Evolutionary conservation across 2,113 vertebrate genomes (phyloP).

Genomic region (Phylloscopus whistleri): DNA sequence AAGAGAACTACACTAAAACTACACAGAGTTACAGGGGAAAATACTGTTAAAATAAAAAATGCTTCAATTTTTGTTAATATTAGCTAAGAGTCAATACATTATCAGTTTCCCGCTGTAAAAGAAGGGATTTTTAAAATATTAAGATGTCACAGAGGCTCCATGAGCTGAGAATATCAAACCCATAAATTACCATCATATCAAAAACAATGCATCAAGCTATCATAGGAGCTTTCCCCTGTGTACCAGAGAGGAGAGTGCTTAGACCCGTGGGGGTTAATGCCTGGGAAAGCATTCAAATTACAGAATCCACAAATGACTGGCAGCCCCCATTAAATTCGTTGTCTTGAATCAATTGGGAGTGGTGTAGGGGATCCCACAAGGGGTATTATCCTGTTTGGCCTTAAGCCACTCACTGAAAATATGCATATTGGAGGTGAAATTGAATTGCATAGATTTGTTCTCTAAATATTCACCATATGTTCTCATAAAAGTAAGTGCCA

Average conservation of each 20-base stretch:
- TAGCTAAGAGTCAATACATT: background rate
- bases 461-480: constrained; percentile 48
- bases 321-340: background rate
- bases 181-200: constrained; percentile 3
- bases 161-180: background rate
- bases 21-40: background rate
- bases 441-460: constrained; percentile 31
- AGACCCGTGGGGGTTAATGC: background rate
- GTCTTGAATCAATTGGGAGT: constrained; percentile 4
- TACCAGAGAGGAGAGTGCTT: background rate
- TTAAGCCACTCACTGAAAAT: constrained; percentile 26
- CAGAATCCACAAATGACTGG: constrained; percentile 11
- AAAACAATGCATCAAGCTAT: constrained; percentile 18
- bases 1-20: background rate
- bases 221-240: background rate
- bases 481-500: background rate
- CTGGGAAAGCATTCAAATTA: constrained; percentile 40
- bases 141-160: background rate
- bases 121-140: background rate
- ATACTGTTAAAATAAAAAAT: background rate
- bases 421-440: constrained; percentile 18
- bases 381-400: constrained; percentile 31
- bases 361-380: constrained; percentile 4
- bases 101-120: background rate
- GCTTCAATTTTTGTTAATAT: background rate